These are phyloP conservation scores for Adrianichthys oophorus DNA, from an alignment of 2,797 vertebrate species.

Conservation along the genomic window DNA sequence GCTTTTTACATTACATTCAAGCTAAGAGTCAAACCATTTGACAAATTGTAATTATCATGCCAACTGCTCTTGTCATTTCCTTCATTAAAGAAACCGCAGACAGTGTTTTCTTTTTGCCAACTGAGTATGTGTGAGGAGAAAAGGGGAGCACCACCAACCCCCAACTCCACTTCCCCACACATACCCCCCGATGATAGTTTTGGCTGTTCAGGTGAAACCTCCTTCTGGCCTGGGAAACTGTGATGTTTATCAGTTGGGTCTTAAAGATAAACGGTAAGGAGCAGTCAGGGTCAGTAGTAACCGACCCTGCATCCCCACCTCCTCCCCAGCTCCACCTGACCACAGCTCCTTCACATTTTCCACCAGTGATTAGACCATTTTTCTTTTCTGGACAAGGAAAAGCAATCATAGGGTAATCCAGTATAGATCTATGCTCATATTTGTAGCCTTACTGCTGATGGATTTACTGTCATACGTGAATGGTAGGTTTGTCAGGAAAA, in stretches of 20 bases:
- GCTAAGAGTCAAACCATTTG: constrained; percentile 5
- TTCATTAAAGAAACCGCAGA: constrained; percentile 21
- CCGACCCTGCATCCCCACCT: not conserved
- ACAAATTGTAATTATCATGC: constrained; percentile 28
- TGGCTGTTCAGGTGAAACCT: constrained; percentile 62
- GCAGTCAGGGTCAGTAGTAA: constrained; percentile 16
- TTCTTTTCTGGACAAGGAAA: constrained; percentile 33
- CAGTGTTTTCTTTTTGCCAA: constrained; percentile 56
- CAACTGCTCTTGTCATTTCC: constrained; percentile 32
- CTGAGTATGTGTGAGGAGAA: constrained; percentile 36
- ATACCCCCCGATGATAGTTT: constrained; percentile 46
- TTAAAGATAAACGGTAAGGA: constrained; percentile 53
- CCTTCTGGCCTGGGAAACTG: constrained; percentile 57
- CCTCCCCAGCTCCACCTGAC: constrained; percentile 40
- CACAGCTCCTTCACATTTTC: constrained; percentile 40
- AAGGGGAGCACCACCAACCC: constrained; percentile 13
- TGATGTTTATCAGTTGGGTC: constrained; percentile 63
- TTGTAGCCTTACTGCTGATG: constrained; percentile 16
- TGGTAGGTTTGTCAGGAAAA: constrained; percentile 18
- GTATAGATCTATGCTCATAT: constrained; percentile 31
- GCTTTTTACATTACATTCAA: not conserved
- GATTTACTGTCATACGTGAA: constrained; percentile 11
- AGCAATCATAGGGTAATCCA: constrained; percentile 34
- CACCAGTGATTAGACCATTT: constrained; percentile 31
- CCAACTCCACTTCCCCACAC: constrained; percentile 21